These are phyloP conservation scores for Heliothis subflexa DNA, from an alignment of 1,140 invertebrate species.

Conservation along the genomic window DNA sequence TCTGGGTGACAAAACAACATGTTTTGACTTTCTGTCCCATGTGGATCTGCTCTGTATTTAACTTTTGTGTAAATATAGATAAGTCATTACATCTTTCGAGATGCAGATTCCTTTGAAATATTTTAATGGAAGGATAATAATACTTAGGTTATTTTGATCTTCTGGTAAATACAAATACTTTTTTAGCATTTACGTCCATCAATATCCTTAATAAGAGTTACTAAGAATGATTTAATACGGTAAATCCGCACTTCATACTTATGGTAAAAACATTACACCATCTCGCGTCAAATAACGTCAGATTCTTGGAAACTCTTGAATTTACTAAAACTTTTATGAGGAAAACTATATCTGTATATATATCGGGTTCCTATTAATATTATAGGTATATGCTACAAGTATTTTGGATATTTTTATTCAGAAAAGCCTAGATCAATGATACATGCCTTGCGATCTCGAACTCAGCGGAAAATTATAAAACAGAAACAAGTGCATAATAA, in stretches of 20 bases:
- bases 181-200: too few species aligned
- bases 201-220: too few species aligned
- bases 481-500: background rate
- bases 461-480: background rate
- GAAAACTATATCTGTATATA: background rate
- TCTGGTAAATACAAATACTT: too few species aligned
- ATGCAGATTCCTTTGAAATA: background rate
- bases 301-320: conserved; percentile 19
- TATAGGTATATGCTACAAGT: too few species aligned
- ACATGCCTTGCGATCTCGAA: background rate
- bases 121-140: too few species aligned
- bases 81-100: background rate
- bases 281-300: conserved; percentile 22
- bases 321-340: background rate
- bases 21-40: conserved; percentile 7
- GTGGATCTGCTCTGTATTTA: background rate
- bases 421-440: background rate
- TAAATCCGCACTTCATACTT: background rate
- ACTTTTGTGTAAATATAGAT: background rate
- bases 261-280: background rate
- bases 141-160: too few species aligned
- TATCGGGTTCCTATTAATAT: too few species aligned
- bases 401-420: background rate
- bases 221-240: background rate
- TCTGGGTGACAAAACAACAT: background rate